Percentiles rank a stretch among this genome's conserved stretches.
Conservation (phyloP, 2,113 vertebrate species). For the Turdus rufiventris region DNA sequence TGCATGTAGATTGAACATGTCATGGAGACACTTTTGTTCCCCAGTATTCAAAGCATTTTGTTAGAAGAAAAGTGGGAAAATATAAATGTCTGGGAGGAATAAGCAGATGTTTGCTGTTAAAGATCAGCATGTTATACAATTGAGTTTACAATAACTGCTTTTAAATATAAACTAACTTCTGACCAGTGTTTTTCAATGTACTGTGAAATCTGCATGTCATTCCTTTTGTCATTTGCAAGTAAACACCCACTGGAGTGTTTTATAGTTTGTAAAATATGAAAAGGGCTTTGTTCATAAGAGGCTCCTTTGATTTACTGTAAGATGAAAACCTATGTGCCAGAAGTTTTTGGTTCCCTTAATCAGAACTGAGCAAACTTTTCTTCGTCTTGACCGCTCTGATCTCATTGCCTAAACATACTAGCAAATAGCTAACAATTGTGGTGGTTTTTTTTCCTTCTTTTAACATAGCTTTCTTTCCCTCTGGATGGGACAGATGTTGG, state of each 20-base stretch:
- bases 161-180: conserved; percentile 45
- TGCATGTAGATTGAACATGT: background rate
- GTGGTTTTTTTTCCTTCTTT: background rate
- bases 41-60: background rate
- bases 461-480: background rate
- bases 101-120: conserved; percentile 60
- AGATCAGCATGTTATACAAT: conserved; percentile 43
- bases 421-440: conserved; percentile 15
- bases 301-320: conserved; percentile 31
- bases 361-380: conserved; percentile 2
- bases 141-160: conserved; percentile 29
- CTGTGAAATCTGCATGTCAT: conserved; percentile 3
- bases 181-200: conserved; percentile 43
- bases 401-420: conserved; percentile 16
- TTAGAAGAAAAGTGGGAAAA: conserved; percentile 37
- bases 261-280: conserved; percentile 20
- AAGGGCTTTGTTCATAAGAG: conserved; percentile 26
- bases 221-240: conserved; percentile 46
- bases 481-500: background rate
- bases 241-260: conserved; percentile 40
- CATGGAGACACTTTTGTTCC: background rate
- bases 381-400: background rate
- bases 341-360: background rate
- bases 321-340: conserved; percentile 30
- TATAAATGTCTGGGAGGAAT: conserved; percentile 19